Conservation (phyloP, 1,140 invertebrate species). For the Hyles vespertilio region DNA sequence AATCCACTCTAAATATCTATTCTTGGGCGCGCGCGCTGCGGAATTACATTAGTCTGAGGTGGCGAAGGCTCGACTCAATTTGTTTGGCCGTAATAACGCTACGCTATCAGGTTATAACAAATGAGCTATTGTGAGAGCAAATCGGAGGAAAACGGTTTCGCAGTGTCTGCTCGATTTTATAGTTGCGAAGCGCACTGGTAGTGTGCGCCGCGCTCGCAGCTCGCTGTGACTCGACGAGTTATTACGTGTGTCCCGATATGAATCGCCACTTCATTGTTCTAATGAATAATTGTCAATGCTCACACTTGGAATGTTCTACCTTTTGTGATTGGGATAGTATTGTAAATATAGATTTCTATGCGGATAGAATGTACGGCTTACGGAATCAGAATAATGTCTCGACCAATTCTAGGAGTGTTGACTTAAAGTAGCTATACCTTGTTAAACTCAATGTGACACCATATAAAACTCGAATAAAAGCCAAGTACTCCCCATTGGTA, state of each 20-base stretch:
- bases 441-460: neutral
- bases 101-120: constrained; percentile 72
- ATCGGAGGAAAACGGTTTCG: constrained; percentile 65
- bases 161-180: constrained; percentile 62
- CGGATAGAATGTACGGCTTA: too few species aligned
- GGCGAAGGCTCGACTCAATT: constrained; percentile 74
- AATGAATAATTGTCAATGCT: constrained; percentile 4
- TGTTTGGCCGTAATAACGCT: constrained; percentile 73
- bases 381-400: too few species aligned
- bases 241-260: constrained; percentile 27
- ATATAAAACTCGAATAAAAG: constrained; percentile 2
- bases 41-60: constrained; percentile 76
- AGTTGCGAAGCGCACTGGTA: constrained; percentile 15
- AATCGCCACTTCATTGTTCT: constrained; percentile 20
- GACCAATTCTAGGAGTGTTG: too few species aligned
- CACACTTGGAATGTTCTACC: constrained; percentile 1
- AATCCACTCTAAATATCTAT: constrained; percentile 76
- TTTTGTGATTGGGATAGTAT: neutral
- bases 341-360: neutral
- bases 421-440: too few species aligned
- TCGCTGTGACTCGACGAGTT: constrained; percentile 2
- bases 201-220: neutral
- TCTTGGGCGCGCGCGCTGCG: constrained; percentile 69
- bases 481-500: neutral
- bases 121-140: constrained; percentile 71